Conservation (phyloP, 2,797 vertebrate species). For the Argyrosomus regius region DNA sequence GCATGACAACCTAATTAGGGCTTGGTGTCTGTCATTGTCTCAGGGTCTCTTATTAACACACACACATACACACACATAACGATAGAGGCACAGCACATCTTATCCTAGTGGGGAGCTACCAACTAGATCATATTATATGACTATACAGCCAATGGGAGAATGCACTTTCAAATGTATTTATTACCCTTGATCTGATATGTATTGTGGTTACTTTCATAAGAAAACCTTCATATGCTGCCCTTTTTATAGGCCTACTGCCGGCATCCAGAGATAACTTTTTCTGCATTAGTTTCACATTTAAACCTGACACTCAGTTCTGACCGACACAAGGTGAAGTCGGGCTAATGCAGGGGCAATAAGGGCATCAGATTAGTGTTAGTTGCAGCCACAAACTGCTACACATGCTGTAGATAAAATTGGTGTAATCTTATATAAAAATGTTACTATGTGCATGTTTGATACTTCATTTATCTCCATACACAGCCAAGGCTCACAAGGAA, state of each 20-base stretch:
- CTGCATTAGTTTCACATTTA: constrained; percentile 1
- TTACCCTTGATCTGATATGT: constrained; percentile 7
- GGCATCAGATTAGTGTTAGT: neutral
- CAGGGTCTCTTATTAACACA: constrained; percentile 77
- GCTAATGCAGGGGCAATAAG: constrained; percentile 12
- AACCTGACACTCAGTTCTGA: neutral
- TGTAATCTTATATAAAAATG: constrained; percentile 6
- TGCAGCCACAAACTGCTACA: neutral
- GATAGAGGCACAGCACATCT: constrained; percentile 37
- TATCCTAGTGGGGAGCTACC: constrained; percentile 44
- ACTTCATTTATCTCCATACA: constrained; percentile 21
- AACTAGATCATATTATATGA: constrained; percentile 51
- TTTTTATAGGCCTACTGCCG: neutral
- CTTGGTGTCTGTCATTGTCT: constrained; percentile 84
- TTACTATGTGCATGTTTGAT: neutral
- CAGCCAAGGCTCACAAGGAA: constrained; percentile 24
- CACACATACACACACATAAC: constrained; percentile 43
- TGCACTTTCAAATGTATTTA: constrained; percentile 19
- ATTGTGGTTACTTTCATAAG: constrained; percentile 1
- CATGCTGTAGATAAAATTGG: neutral
- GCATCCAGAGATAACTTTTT: neutral
- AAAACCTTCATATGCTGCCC: neutral
- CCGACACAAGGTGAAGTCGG: neutral
- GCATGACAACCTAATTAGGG: constrained; percentile 85
- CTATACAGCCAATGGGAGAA: constrained; percentile 22